These are phyloP conservation scores for Drosophila mulleri DNA, from an alignment of 2,888 invertebrate species.

Conservation along the genomic window DNA sequence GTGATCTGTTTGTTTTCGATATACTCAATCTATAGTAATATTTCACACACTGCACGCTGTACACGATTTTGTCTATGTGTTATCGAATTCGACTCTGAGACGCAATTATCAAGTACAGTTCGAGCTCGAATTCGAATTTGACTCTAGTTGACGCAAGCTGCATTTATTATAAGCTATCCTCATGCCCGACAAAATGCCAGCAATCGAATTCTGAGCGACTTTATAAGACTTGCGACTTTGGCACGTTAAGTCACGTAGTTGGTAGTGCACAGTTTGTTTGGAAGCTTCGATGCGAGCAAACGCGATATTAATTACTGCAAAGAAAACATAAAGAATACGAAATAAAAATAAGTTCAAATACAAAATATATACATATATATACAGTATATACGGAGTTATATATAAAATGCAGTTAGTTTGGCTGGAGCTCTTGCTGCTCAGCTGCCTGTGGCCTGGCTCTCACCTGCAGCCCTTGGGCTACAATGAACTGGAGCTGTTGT, in stretches of 20 bases:
- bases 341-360: not conserved
- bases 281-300: conserved; percentile 28
- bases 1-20: not conserved
- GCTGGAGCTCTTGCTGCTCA: conserved; percentile 40
- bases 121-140: conserved; percentile 7
- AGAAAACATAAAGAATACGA: not conserved
- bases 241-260: conserved; percentile 42
- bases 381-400: too few species aligned
- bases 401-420: conserved; percentile 3
- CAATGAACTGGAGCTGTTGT: conserved; percentile 14
- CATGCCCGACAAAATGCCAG: conserved; percentile 22
- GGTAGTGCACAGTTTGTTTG: conserved; percentile 8
- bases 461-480: conserved; percentile 4
- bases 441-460: conserved; percentile 19
- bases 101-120: not conserved
- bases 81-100: not conserved
- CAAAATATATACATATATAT: conserved; percentile 1
- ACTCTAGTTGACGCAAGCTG: conserved; percentile 42
- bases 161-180: conserved; percentile 15
- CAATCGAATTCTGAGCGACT: conserved; percentile 12
- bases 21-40: not conserved
- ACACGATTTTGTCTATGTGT: not conserved
- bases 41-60: not conserved
- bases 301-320: conserved; percentile 14
- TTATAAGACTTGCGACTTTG: not conserved